Percentiles rank a stretch among this genome's conserved stretches.
phyloP scores from a whole-genome alignment of 2,797 vertebrate genomes.

The Mastacembelus armatus region DNA sequence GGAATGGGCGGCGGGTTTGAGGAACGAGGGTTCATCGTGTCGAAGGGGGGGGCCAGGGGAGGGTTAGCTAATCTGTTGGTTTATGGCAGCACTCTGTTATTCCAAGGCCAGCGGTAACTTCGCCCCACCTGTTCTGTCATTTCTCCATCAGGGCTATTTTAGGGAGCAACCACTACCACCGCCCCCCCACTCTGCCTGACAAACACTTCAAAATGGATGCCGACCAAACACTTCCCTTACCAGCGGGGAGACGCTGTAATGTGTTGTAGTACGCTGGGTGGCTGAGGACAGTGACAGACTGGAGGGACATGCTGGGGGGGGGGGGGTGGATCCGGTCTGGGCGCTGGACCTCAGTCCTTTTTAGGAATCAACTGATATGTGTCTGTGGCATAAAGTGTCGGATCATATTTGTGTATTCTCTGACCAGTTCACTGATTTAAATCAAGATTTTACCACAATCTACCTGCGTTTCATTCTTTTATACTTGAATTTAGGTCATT shows the following conservation, averaged over 20 bases:
- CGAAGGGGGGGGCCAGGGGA: constrained; percentile 41
- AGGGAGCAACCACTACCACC: constrained; percentile 45
- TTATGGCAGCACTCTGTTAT: constrained; percentile 81
- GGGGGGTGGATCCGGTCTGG: no score
- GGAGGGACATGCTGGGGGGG: not conserved
- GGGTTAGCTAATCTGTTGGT: constrained; percentile 81
- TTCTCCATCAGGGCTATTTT: constrained; percentile 84
- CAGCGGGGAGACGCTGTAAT: constrained; percentile 27
- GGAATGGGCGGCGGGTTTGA: constrained; percentile 53
- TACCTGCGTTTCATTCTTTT: no score
- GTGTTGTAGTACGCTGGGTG: not conserved
- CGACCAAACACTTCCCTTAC: constrained; percentile 23
- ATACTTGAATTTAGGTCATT: no score
- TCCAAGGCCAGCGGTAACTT: constrained; percentile 76
- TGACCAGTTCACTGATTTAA: no score
- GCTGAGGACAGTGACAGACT: constrained; percentile 10
- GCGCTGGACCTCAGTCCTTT: not conserved
- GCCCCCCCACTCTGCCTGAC: constrained; percentile 6
- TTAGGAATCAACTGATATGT: not conserved
- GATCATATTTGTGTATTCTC: not conserved
- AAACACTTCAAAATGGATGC: constrained; percentile 70
- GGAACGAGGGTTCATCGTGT: constrained; percentile 45
- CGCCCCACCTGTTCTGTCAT: constrained; percentile 85
- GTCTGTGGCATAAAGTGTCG: not conserved
- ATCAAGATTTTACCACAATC: no score